Percentiles rank a stretch among this genome's conserved stretches.
These are phyloP conservation scores for Leptoteleia sp. DNA, from an alignment of 1,140 invertebrate genomes.

Conservation along the genomic window DNA sequence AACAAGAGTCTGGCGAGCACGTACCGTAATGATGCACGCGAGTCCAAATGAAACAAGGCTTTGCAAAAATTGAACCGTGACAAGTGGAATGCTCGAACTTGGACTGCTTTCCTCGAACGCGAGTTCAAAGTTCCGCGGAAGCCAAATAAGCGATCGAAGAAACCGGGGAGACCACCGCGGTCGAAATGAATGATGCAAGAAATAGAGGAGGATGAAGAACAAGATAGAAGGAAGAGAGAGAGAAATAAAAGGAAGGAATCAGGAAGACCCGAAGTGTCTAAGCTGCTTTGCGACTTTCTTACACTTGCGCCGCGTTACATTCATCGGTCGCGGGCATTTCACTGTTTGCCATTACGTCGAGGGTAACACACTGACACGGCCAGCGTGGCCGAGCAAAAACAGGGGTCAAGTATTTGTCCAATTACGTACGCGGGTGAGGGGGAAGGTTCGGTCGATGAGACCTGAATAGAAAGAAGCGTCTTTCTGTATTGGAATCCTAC, in stretches of 20 bases:
- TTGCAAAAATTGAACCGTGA: too few species aligned
- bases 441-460: background rate
- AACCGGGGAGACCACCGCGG: slow-evolving; percentile 50
- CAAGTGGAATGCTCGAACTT: slow-evolving; percentile 25
- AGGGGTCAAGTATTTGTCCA: slow-evolving; percentile 17
- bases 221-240: too few species aligned
- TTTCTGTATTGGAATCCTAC: too few species aligned
- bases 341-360: slow-evolving; percentile 22
- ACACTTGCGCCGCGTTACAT: slow-evolving; percentile 16
- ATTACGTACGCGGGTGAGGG: background rate
- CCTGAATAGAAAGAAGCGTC: too few species aligned
- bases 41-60: too few species aligned
- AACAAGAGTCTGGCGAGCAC: too few species aligned
- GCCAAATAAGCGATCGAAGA: slow-evolving; percentile 49
- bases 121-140: slow-evolving; percentile 53
- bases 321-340: slow-evolving; percentile 42
- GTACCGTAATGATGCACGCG: too few species aligned
- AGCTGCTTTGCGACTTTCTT: slow-evolving; percentile 60
- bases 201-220: too few species aligned
- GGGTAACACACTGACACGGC: slow-evolving; percentile 3
- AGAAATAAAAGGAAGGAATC: slow-evolving; percentile 56
- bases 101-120: slow-evolving; percentile 37
- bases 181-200: slow-evolving; percentile 60
- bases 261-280: slow-evolving; percentile 57
- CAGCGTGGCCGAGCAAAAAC: background rate